These are phyloP conservation scores for Pteria penguin DNA, from an alignment of 2,888 invertebrate genomes.

Conservation along the genomic window DNA sequence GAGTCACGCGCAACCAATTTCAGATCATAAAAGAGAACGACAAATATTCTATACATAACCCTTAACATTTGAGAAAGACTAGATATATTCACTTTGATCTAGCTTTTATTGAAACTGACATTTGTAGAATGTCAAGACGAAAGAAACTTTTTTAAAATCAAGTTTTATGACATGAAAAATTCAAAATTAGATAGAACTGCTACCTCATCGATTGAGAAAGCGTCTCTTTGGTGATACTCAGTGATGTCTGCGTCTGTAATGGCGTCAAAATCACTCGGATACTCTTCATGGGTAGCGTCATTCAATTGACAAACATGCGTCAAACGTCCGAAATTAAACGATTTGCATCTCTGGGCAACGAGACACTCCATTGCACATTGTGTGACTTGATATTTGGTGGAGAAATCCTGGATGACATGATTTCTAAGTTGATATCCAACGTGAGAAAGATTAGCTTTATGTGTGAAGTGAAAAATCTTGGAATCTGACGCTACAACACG, in stretches of 20 bases:
- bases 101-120: too few relatives aligned
- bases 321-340: slow-evolving; percentile 67
- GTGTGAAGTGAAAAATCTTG: slow-evolving; percentile 44
- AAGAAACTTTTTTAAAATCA: too few relatives aligned
- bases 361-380: slow-evolving; percentile 74
- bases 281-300: slow-evolving; percentile 61
- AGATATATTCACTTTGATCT: too few relatives aligned
- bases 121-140: too few relatives aligned
- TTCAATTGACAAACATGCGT: slow-evolving; percentile 67
- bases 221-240: slow-evolving; percentile 64
- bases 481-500: not conserved
- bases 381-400: slow-evolving; percentile 56
- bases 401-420: slow-evolving; percentile 55
- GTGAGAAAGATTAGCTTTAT: slow-evolving; percentile 47
- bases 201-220: slow-evolving; percentile 69
- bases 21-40: too few relatives aligned
- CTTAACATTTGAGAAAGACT: too few relatives aligned
- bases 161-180: too few relatives aligned
- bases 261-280: slow-evolving; percentile 44
- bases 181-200: slow-evolving; percentile 10
- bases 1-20: too few relatives aligned
- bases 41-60: too few relatives aligned
- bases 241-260: slow-evolving; percentile 29
- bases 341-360: slow-evolving; percentile 58
- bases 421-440: slow-evolving; percentile 53